A percentile compares a stretch with the other conserved stretches of the same genome.
phyloP scores from a whole-genome alignment of 2,113 vertebrate genomes.

The Ranitomeya variabilis region DNA sequence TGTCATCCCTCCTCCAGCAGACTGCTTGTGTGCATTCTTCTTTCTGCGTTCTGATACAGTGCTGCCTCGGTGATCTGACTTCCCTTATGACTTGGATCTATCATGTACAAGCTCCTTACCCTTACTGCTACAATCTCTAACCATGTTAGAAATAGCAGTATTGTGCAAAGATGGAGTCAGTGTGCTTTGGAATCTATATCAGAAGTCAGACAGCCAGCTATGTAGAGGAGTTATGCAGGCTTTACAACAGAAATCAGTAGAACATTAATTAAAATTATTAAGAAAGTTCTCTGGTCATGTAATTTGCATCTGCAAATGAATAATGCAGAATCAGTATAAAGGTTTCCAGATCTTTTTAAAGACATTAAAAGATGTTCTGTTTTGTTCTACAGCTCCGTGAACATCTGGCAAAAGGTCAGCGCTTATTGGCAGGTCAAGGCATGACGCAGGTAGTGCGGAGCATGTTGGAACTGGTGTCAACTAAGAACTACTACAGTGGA shows the following conservation, averaged over 20 bases:
- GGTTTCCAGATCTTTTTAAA: background rate
- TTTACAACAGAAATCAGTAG: too few relatives aligned
- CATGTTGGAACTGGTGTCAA: slow-evolving; percentile 92
- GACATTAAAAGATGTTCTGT: background rate
- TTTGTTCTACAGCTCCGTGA: slow-evolving; percentile 84
- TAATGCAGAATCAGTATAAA: background rate
- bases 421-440: slow-evolving; percentile 96
- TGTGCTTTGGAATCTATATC: too few relatives aligned
- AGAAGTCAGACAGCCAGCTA: background rate
- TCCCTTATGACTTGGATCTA: too few relatives aligned
- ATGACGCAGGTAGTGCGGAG: slow-evolving; percentile 98
- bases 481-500: slow-evolving; percentile 94
- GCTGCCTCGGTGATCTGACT: too few relatives aligned
- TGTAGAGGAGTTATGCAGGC: too few relatives aligned
- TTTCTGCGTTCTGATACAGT: too few relatives aligned
- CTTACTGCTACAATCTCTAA: too few relatives aligned
- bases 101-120: too few relatives aligned
- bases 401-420: slow-evolving; percentile 98
- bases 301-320: background rate
- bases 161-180: too few relatives aligned
- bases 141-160: too few relatives aligned
- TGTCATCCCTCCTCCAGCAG: too few relatives aligned
- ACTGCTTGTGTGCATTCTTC: too few relatives aligned
- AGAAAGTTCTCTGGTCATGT: background rate
- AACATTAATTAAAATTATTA: background rate